Evolutionary conservation across 2,888 invertebrate genomes (phyloP), one percentile per base, ranked within the genome.

Genomic region (Melipona bicolor): DNA sequence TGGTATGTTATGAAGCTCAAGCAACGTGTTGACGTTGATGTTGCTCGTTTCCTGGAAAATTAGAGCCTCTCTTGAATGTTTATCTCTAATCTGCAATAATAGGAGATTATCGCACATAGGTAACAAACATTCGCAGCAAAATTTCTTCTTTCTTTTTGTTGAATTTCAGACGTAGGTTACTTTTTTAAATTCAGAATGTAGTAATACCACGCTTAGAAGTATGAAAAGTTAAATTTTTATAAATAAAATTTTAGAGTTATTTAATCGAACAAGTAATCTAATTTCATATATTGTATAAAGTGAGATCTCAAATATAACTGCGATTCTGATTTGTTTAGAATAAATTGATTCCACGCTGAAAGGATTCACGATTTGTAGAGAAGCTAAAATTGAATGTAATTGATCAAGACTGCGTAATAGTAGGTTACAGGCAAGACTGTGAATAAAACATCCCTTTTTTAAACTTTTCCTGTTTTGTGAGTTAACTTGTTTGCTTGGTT

Each of bases 391-490:
- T 59, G 62, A n/a, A 36, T 24, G 52, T 50, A 65, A 62, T 65
- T 17, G 69, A 32, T 65, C 9, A 2, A 13, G 32, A 74, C 61
- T 32, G 32, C 21, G 52, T 64, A 54, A 64, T 78, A 50, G 50
- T 65, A 62, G 61, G 56, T 74, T 61, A 21, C 4, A 15, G 21
- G 49, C 43, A 21, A 79, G 54, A 81, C 50, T 59, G 27, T 81
- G 83, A 83, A 76, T 76, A 71, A 72, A 54, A 68, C 32, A 56
- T 50, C n/a, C 56, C 24, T 64, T 82, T 72, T 76, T 76, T 43
- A 43, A 32, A 5, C 62, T 36, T 56, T 71, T 76, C 65, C 52
- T 61, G 50, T 61, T 56, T 52, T 19, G 43, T 49, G 24, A n/a
- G 50, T 62, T 56, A 82, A 72, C 71, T 76, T 43, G 50, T 62